phyloP scores from a whole-genome alignment of 2,888 invertebrate species.

The Lycophotia porphyrea region DNA sequence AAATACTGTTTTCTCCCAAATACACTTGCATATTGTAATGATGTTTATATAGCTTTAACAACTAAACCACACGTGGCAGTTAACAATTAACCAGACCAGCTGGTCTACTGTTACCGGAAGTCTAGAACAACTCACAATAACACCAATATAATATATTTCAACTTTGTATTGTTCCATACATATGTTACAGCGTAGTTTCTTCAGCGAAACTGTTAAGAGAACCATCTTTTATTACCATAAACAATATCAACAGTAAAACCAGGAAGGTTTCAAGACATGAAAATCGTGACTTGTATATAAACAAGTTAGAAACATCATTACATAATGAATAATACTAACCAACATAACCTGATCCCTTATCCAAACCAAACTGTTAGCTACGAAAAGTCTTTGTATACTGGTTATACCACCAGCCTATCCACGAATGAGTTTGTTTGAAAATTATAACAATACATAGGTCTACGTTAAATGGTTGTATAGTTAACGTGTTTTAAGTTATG shows the following conservation, averaged over 20 bases:
- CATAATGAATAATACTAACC: constrained; percentile 56
- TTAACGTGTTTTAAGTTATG: constrained; percentile 61
- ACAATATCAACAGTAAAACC: constrained; percentile 64
- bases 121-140: constrained; percentile 9
- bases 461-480: constrained; percentile 50
- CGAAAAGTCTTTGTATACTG: constrained; percentile 47
- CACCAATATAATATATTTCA: not conserved
- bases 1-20: not conserved
- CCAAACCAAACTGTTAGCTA: constrained; percentile 2
- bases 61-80: constrained; percentile 7
- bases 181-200: constrained; percentile 4
- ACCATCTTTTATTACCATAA: constrained; percentile 51
- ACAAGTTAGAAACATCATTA: constrained; percentile 57
- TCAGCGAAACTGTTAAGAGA: constrained; percentile 9
- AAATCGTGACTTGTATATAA: constrained; percentile 69
- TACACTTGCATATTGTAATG: not conserved
- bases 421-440: constrained; percentile 36
- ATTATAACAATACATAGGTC: constrained; percentile 52
- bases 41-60: constrained; percentile 23
- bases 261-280: constrained; percentile 65
- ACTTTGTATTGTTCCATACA: not conserved
- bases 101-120: constrained; percentile 10
- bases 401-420: constrained; percentile 32
- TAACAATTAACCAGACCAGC: constrained; percentile 20
- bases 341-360: constrained; percentile 38